These are phyloP conservation scores for Aulostomus chinensis DNA, from an alignment of 2,797 vertebrate species.

Conservation along the genomic window DNA sequence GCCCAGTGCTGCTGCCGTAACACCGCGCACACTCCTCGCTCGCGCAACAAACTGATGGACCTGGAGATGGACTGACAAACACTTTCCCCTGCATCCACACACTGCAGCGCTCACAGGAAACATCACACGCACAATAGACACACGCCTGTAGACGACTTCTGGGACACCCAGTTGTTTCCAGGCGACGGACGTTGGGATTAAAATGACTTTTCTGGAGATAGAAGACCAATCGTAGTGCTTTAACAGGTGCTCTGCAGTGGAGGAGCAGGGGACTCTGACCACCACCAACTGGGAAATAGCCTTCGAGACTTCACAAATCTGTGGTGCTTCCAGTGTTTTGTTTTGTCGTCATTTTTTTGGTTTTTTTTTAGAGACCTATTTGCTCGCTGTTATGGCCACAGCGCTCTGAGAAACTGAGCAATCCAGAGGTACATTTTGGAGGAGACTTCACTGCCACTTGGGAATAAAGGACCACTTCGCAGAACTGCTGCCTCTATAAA, in stretches of 20 bases:
- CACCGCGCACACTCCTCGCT: slow-evolving; percentile 73
- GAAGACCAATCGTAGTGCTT: slow-evolving; percentile 17
- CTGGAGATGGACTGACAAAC: slow-evolving; percentile 93
- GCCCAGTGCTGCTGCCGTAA: slow-evolving; percentile 91
- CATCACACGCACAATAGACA: slow-evolving; percentile 50
- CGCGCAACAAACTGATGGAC: slow-evolving; percentile 90
- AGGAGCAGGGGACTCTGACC: slow-evolving; percentile 40
- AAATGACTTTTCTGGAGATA: not conserved
- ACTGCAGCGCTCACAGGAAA: slow-evolving; percentile 60
- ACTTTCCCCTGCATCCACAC: slow-evolving; percentile 52
- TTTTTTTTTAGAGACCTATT: slow-evolving; percentile 26
- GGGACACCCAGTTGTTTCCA: slow-evolving; percentile 68
- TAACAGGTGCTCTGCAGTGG: slow-evolving; percentile 54
- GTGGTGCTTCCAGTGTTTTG: slow-evolving; percentile 37
- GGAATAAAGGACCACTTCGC: slow-evolving; percentile 48
- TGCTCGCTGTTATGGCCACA: slow-evolving; percentile 2
- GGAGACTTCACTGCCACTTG: slow-evolving; percentile 55
- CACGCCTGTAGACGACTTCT: slow-evolving; percentile 58
- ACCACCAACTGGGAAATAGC: slow-evolving; percentile 25
- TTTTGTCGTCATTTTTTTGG: too few species aligned
- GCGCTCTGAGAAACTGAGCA: slow-evolving; percentile 16
- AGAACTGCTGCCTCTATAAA: slow-evolving; percentile 46
- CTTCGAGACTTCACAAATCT: slow-evolving; percentile 37
- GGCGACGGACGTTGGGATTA: slow-evolving; percentile 61
- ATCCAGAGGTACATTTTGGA: slow-evolving; percentile 5